Evolutionary conservation across 2,888 invertebrate species (phyloP).

Genomic region (Lasioglossum figueresi): DNA sequence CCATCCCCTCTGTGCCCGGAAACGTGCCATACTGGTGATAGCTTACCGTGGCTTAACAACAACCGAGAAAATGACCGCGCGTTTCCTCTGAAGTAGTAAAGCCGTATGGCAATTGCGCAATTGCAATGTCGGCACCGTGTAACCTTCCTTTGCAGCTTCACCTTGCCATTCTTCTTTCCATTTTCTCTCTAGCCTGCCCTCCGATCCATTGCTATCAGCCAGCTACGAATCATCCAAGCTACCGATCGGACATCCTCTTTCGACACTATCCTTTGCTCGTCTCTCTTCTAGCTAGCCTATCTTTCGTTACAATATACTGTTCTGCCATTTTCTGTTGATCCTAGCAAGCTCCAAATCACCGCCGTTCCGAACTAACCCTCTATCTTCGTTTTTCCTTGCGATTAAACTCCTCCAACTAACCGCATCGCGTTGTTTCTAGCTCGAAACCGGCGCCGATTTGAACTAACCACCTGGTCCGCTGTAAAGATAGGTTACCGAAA

Average conservation of each 20-base stretch:
- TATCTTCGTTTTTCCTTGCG: not conserved
- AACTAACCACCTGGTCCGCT: not conserved
- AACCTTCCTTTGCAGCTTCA: slow-evolving; percentile 36
- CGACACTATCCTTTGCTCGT: not conserved
- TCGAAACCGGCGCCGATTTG: not conserved
- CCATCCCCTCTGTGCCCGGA: slow-evolving; percentile 25
- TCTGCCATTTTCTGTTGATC: not conserved
- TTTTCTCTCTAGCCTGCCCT: slow-evolving; percentile 6
- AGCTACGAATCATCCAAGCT: not conserved
- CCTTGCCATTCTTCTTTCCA: not conserved
- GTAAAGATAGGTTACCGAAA: not conserved
- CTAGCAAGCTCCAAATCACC: not conserved
- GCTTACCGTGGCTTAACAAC: slow-evolving; percentile 78
- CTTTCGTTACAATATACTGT: not conserved
- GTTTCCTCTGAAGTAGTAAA: slow-evolving; percentile 81
- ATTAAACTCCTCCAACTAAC: not conserved
- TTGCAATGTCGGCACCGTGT: slow-evolving; percentile 58
- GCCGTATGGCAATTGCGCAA: slow-evolving; percentile 69
- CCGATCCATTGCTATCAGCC: slow-evolving; percentile 15
- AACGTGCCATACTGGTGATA: slow-evolving; percentile 45
- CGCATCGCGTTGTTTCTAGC: not conserved
- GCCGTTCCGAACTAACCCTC: not conserved
- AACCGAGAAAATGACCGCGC: slow-evolving; percentile 83
- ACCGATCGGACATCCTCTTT: not conserved
- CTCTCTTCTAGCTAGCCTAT: not conserved